A percentile compares a stretch with the other conserved stretches of the same genome.
Conservation (phyloP, 1,140 invertebrate genomes). For the Drosophila santomea region DNA sequence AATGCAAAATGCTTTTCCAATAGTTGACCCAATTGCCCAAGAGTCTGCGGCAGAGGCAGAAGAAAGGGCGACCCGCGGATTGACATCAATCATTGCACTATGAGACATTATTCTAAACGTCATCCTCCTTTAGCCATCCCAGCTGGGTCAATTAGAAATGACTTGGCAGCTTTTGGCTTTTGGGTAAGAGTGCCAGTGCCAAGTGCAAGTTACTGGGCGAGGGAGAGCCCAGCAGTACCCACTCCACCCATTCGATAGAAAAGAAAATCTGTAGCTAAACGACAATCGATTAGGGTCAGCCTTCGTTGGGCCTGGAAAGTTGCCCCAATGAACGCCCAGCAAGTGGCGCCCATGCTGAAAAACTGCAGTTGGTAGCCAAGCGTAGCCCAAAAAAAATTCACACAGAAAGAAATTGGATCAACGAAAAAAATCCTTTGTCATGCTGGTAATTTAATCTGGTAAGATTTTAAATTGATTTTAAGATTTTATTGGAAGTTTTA, state of each 20-base stretch:
- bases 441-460: neutral
- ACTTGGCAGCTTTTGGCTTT: constrained; percentile 70
- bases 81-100: constrained; percentile 73
- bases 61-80: constrained; percentile 38
- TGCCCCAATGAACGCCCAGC: constrained; percentile 55
- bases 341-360: constrained; percentile 59
- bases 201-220: constrained; percentile 42
- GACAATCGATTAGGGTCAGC: constrained; percentile 80
- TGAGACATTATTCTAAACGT: constrained; percentile 61
- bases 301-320: constrained; percentile 58
- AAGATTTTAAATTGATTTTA: too few relatives aligned
- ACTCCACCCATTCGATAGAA: constrained; percentile 40
- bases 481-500: too few relatives aligned
- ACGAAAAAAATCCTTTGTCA: neutral
- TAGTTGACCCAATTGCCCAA: constrained; percentile 67
- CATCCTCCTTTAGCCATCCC: constrained; percentile 27
- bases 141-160: constrained; percentile 71
- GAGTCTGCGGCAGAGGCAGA: constrained; percentile 1
- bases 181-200: constrained; percentile 51
- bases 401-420: constrained; percentile 17
- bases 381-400: constrained; percentile 8
- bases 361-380: constrained; percentile 39
- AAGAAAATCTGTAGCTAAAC: constrained; percentile 63
- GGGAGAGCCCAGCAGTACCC: constrained; percentile 12
- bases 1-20: constrained; percentile 39